phyloP scores from a whole-genome alignment of 2,797 vertebrate genomes.

The Rhadinocentrus ornatus region DNA sequence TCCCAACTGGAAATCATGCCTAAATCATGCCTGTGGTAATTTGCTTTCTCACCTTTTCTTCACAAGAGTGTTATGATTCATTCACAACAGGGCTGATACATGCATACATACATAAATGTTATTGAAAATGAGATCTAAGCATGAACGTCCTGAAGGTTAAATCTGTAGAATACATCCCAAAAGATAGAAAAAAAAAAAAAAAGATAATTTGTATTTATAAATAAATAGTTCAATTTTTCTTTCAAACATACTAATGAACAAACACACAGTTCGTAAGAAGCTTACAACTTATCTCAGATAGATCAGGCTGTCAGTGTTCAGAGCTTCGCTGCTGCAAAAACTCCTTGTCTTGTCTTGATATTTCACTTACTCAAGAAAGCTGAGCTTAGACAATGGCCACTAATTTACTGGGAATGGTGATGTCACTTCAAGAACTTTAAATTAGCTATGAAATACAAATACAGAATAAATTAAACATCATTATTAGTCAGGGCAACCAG shows the following conservation, averaged over 20 bases:
- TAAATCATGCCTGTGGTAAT: slow-evolving; percentile 18
- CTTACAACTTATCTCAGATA: neutral
- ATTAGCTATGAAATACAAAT: slow-evolving; percentile 20
- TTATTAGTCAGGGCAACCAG: neutral
- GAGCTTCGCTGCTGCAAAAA: slow-evolving; percentile 43
- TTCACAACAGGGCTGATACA: slow-evolving; percentile 18
- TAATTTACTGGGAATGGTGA: slow-evolving; percentile 38
- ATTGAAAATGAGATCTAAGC: slow-evolving; percentile 7
- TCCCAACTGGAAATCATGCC: slow-evolving; percentile 25
- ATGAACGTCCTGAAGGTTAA: slow-evolving; percentile 3
- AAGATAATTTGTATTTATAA: neutral
- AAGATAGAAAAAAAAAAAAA: neutral
- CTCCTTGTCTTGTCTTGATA: slow-evolving; percentile 31
- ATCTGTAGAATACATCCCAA: neutral
- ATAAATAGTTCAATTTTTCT: neutral
- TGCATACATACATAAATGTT: too few species aligned
- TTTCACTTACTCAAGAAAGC: slow-evolving; percentile 53
- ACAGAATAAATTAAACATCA: neutral
- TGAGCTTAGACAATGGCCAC: slow-evolving; percentile 43
- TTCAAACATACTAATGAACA: neutral
- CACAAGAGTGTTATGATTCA: slow-evolving; percentile 19
- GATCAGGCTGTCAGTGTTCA: slow-evolving; percentile 8
- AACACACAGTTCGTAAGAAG: neutral
- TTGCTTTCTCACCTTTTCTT: slow-evolving; percentile 22
- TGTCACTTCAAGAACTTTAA: slow-evolving; percentile 34